Percentiles rank a stretch among this genome's conserved stretches.
These are phyloP conservation scores for Himalopsyche japonica DNA, from an alignment of 2,888 invertebrate species.

Conservation along the genomic window DNA sequence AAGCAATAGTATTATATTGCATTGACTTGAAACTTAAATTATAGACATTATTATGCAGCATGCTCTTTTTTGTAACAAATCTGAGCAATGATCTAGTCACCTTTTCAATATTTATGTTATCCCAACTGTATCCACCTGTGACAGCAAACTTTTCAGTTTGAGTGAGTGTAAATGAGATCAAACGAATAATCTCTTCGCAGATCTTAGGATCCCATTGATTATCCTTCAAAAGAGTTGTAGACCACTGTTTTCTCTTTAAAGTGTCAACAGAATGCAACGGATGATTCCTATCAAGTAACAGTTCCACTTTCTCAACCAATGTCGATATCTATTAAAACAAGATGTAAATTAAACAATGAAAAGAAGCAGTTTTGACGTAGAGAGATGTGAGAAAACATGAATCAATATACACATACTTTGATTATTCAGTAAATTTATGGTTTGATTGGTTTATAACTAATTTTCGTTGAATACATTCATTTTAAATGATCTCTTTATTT, in stretches of 20 bases:
- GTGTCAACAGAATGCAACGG: constrained; percentile 2
- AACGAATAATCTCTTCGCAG: neutral
- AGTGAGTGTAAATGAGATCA: neutral
- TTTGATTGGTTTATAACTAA: no score
- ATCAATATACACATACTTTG: no score
- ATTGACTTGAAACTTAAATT: no score
- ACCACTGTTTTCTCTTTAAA: constrained; percentile 2
- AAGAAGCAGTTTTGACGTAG: no score
- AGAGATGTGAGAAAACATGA: no score
- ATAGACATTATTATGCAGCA: no score
- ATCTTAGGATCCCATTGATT: constrained; percentile 1
- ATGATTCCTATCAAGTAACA: neutral
- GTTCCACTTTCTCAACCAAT: constrained; percentile 9
- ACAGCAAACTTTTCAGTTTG: neutral
- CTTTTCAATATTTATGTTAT: constrained; percentile 7
- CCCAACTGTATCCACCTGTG: neutral
- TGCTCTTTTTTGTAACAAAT: no score
- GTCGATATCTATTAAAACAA: neutral
- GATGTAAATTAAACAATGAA: neutral
- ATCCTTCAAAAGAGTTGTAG: constrained; percentile 2
- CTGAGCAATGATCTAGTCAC: constrained; percentile 6
- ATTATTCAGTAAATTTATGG: no score
- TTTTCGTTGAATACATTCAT: no score
- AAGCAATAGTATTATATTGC: no score
- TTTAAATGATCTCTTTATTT: no score